These are phyloP conservation scores for Staurois parvus DNA, from an alignment of 2,797 vertebrate species.

Conservation along the genomic window DNA sequence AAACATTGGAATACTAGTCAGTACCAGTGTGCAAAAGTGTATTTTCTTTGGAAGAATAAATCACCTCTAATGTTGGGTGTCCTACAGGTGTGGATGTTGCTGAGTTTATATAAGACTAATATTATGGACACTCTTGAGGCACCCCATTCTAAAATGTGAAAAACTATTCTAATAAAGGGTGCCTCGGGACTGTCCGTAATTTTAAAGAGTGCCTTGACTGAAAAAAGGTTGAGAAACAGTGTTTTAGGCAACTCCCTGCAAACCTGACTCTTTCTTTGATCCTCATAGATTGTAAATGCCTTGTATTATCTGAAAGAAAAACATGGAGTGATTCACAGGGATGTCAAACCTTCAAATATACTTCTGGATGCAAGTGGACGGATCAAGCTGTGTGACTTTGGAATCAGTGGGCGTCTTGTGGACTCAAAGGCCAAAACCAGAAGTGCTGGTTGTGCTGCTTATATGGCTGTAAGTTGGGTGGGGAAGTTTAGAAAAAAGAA, in stretches of 20 bases:
- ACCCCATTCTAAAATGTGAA: too few relatives aligned
- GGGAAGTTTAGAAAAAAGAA: background rate
- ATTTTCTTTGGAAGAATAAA: too few relatives aligned
- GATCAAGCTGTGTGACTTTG: conserved; percentile 95
- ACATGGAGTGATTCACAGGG: conserved; percentile 93
- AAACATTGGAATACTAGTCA: too few relatives aligned
- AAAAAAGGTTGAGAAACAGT: too few relatives aligned
- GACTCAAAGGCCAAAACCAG: conserved; percentile 96
- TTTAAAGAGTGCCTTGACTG: too few relatives aligned
- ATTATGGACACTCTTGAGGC: too few relatives aligned
- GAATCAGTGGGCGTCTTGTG: conserved; percentile 93
- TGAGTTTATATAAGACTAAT: too few relatives aligned
- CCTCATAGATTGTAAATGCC: conserved; percentile 88
- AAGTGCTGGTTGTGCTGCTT: conserved; percentile 93
- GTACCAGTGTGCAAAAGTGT: too few relatives aligned
- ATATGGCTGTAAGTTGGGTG: conserved; percentile 90
- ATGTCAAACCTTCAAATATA: conserved; percentile 96
- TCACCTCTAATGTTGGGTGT: too few relatives aligned
- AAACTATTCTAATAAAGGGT: too few relatives aligned
- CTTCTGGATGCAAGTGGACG: conserved; percentile 91
- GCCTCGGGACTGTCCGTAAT: too few relatives aligned
- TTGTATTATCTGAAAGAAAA: conserved; percentile 94
- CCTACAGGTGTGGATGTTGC: too few relatives aligned
- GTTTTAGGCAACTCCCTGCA: background rate
- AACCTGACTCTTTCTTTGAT: background rate